Conservation (phyloP, 2,113 vertebrate genomes). For the Pseudolaguvia tuberculata region DNA sequence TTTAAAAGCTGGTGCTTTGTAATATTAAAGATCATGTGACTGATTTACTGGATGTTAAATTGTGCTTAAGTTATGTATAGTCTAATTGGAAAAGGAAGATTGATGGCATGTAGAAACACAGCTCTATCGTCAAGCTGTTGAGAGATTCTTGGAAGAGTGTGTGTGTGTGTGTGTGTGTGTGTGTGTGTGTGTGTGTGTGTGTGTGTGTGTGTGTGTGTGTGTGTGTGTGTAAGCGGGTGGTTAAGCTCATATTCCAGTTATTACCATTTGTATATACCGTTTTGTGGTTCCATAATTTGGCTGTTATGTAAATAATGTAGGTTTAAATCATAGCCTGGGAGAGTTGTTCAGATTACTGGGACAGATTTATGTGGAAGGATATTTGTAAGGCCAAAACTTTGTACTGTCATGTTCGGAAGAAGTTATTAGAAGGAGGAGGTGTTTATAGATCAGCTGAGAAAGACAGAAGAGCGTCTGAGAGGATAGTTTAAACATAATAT, state of each 20-base stretch:
- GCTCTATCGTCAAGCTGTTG: conserved; percentile 14
- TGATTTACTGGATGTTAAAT: conserved; percentile 1
- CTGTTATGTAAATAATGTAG: background rate
- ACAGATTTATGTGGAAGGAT: background rate
- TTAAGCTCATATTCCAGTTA: conserved; percentile 2
- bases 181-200: background rate
- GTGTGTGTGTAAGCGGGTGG: background rate
- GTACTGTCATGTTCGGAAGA: background rate
- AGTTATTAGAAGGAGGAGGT: background rate
- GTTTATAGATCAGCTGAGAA: background rate
- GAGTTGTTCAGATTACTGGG: background rate
- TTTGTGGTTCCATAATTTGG: background rate
- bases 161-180: background rate
- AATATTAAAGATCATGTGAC: background rate
- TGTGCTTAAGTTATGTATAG: background rate
- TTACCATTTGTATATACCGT: background rate
- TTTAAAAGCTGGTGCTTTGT: background rate
- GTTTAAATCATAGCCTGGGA: background rate
- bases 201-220: background rate
- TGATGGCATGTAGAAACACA: background rate
- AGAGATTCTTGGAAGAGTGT: conserved; percentile 1
- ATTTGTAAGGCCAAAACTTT: background rate
- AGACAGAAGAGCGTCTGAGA: background rate
- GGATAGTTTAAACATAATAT: background rate
- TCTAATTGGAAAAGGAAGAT: conserved; percentile 5